phyloP scores from a whole-genome alignment of 2,888 invertebrate genomes.

The Chromoteleia sp. region DNA sequence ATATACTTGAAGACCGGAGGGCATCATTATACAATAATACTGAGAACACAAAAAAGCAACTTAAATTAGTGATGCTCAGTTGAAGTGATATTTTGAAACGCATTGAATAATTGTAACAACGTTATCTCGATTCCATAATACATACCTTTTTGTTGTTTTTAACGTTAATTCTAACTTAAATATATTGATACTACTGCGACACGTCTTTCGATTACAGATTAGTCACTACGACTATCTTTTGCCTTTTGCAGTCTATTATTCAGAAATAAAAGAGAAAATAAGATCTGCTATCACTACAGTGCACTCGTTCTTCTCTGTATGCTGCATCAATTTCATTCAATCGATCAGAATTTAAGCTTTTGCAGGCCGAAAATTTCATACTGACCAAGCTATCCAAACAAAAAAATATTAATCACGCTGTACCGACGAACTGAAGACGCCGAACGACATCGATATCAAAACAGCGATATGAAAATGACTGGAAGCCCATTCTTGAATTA shows the following conservation, averaged over 20 bases:
- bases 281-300: background rate
- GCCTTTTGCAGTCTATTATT: slow-evolving; percentile 9
- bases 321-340: background rate
- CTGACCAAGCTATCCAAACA: background rate
- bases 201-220: slow-evolving; percentile 13
- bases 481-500: background rate
- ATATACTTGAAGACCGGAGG: slow-evolving; percentile 15
- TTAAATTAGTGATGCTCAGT: background rate
- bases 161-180: slow-evolving; percentile 4
- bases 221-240: slow-evolving; percentile 7
- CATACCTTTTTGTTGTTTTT: background rate
- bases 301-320: background rate
- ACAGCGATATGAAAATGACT: background rate
- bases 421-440: slow-evolving; percentile 14
- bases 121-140: background rate
- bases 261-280: slow-evolving; percentile 8
- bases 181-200: slow-evolving; percentile 12
- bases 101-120: background rate
- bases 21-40: slow-evolving; percentile 19
- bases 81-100: background rate
- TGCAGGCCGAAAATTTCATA: background rate
- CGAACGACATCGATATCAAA: slow-evolving; percentile 11
- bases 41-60: slow-evolving; percentile 15
- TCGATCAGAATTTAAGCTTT: background rate
- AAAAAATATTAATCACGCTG: slow-evolving; percentile 20